Base-by-base conservation (phyloP, 2,797 vertebrate species). In the Chloroceryle inda region DNA sequence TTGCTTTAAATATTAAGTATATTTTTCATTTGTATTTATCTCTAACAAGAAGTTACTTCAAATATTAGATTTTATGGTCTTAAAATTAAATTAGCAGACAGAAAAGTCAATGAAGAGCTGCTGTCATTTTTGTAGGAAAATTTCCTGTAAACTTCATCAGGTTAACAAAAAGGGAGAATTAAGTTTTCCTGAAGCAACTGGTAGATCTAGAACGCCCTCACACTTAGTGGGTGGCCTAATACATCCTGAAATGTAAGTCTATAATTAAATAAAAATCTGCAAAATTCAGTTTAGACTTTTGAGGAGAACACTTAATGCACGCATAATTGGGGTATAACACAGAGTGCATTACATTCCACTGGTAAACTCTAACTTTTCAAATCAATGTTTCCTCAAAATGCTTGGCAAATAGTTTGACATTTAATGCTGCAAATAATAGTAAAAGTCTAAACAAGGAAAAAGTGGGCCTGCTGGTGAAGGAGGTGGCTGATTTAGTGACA, bases 261-360 rank as follows among this genome's bases (percentile, higher is more conserved):
- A 61, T 61, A 90, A 86, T 95, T 88, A 94, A 87, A 94, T 79
- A 73, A 90, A 92, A 95, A 88, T 53, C 62, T 56, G 45, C n/a
- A 92, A 89, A 86, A 76, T 55, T 83, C 76, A 55, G 55, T 90
- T 82, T 74, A 76, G 72, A 38, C 73, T 87, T 93, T 75, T 93
- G 85, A 77, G 16, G 52, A 63, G 59, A 93, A 87, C 2, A 9
- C 24, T 91, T 83, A 81, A 73, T 33, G 56, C 38, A 90, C 62
- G 10, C 19, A 7, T 52, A 78, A 88, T 27, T 29, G 45, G 74
- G 29, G 23, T 37, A 35, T n/a, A 84, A 61, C 33, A 59, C 49
- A 3, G 38, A 3, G 38, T n/a, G 77, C 59, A 26, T 14, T 79
- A 69, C 50, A 56, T 66, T 90, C 62, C 35, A 27, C 74, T 73